Base-by-base conservation (phyloP, 2,888 invertebrate species). In the Phyllotreta cruciferae region DNA sequence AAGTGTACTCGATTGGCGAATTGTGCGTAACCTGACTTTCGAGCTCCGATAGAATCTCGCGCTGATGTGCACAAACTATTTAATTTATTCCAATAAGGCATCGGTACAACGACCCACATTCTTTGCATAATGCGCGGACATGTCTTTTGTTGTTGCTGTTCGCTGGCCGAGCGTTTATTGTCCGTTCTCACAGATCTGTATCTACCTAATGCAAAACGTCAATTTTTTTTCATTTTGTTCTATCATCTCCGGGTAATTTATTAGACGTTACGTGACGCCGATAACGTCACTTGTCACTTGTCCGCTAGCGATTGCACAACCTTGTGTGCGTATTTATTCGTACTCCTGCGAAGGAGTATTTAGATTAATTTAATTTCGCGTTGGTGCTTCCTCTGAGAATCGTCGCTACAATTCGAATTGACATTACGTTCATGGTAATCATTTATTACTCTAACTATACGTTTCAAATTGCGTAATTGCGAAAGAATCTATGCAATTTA, bases 81-180 rank as follows among this genome's bases (percentile, higher is more conserved):
- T 60, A 60, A 60, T 60, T 64, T 64, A 60, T 64, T 60, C 64
- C 64, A 44, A 63, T 58, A 63, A 54, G 49, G 63, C 45, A 63
- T 63, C 56, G 56, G 36, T 65, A 58, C 58, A 58, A 52, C 62
- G 62, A 62, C 57, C 62, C 53, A 62, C 65, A 65, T 65, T 65
- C 65, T 60, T 60, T 62, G 65, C 62, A 65, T 65, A 65, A 62
- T 65, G 56, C 55, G 58, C 60, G 60, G 62, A 58, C 62, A 60
- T 65, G 42, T 55, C 65, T 65, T 65, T 65, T 65, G 52, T 65
- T 65, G 52, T 65, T 65, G 47, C 45, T 56, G 64, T 41, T 58
- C 39, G 49, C 58, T 58, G 55, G 39, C 58, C 35, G 11, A 50
- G 56, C 44, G 49, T 44, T 36, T 24, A 44, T 42, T 14, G 55